phyloP scores from a whole-genome alignment of 2,113 vertebrate species.

The Rhadina sibilatrix region DNA sequence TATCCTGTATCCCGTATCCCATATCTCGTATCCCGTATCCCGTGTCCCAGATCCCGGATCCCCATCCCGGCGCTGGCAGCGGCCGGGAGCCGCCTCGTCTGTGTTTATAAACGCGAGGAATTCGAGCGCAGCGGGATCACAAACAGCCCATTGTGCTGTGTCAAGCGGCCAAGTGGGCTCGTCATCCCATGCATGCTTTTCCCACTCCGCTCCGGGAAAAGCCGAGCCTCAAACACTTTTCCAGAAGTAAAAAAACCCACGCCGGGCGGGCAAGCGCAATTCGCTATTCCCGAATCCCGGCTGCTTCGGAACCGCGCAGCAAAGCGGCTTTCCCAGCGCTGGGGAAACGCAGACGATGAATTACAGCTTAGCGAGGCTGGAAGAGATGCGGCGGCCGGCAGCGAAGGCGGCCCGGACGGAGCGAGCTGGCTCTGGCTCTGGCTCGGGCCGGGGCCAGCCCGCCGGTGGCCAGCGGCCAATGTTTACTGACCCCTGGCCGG shows the following conservation, averaged over 20 bases:
- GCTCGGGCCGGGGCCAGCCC: neutral
- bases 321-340: neutral
- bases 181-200: neutral
- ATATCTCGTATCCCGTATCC: neutral
- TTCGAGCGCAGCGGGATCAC: neutral
- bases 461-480: constrained; percentile 9
- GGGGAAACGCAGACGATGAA: neutral
- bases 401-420: neutral
- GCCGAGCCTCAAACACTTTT: neutral
- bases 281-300: neutral
- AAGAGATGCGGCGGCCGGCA: neutral
- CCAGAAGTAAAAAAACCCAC: neutral
- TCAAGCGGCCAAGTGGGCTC: neutral
- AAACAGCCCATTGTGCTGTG: neutral
- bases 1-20: neutral
- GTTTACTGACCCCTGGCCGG: constrained; percentile 20
- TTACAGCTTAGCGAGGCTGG: neutral
- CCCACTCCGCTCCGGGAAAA: neutral
- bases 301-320: neutral
- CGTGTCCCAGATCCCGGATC: no score
- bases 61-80: neutral
- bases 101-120: fast-evolving
- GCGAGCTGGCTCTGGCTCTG: neutral
- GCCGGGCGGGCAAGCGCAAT: neutral
- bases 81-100: neutral